Base-by-base conservation (phyloP, 1,140 invertebrate genomes). In the Hyles euphorbiae region DNA sequence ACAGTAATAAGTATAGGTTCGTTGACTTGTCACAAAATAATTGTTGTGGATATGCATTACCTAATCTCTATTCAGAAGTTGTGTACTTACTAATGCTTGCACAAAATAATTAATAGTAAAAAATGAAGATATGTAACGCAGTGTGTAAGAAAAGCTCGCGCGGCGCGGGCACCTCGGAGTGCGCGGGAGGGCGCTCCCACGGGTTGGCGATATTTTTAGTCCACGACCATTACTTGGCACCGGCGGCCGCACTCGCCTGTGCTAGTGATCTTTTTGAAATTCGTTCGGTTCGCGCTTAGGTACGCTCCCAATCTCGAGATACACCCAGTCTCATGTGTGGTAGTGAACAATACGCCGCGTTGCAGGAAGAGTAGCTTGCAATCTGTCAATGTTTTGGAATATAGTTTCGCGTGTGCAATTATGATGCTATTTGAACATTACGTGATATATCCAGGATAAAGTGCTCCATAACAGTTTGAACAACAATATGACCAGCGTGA, bases 191-290 rank as follows among this genome's bases (percentile, higher is more conserved):
- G 86, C 86, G 86, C 83, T 88, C 86, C 86, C 85, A 88, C 85
- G 85, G 85, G 83, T 88, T 88, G 81, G 81, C 75, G 83, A 85
- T 88, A 88, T 88, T 88, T 88, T 88, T 88, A 88, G 85, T 88
- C 73, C 77, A 72, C 83, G 76, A 82, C 79, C 82, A 86, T 87
- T 88, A 88, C 85, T 88, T 88, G 85, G 85, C 85, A 88, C 82
- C 75, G 83, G 71, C 83, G 85, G 85, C 82, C 85, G 85, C 75
- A 84, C 82, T 83, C 80, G 69, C 58, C 74, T 85, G 83, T 72
- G 83, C 83, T 81, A 83, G 74, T 85, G 79, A 88, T 87, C 81
- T 85, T 81, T 84, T 70, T 82, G 72, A 85, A 83, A 83, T 83
- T 81, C 72, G 76, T 76, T 76, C 77, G 73, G 75, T 76, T 76